A percentile compares a stretch with the other conserved stretches of the same genome.
Conservation (phyloP, 2,797 vertebrate species). For the Phyllotis vaccarum region DNA sequence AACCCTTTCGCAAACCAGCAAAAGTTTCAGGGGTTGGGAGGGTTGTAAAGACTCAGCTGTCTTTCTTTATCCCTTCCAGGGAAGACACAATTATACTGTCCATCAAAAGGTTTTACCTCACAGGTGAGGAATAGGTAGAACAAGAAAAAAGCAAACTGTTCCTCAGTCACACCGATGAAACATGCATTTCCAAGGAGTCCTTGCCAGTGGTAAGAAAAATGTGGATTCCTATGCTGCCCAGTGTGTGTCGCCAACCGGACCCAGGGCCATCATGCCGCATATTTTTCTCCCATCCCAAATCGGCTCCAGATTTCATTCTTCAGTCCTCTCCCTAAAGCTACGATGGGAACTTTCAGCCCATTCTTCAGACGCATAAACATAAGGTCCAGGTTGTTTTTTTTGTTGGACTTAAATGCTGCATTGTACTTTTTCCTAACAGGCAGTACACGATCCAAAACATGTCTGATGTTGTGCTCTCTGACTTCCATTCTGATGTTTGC, state of each 20-base stretch:
- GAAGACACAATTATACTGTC: not conserved
- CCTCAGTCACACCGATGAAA: not conserved
- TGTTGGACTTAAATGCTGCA: not conserved
- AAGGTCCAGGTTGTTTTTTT: not conserved
- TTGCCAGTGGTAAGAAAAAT: not conserved
- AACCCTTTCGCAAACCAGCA: slow-evolving; percentile 26
- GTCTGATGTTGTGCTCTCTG: not conserved
- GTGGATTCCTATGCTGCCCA: not conserved
- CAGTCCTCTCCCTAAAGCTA: not conserved
- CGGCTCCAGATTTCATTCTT: not conserved
- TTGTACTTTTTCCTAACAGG: not conserved
- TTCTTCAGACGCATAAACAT: slow-evolving; percentile 6
- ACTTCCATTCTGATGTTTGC: no score
- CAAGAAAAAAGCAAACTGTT: not conserved
- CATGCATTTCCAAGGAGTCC: not conserved
- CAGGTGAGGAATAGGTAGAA: not conserved
- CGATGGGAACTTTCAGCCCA: not conserved
- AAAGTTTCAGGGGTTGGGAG: not conserved
- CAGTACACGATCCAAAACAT: not conserved
- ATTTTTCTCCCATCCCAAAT: slow-evolving; percentile 29
- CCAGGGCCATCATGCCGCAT: fast-evolving
- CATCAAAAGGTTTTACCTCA: not conserved
- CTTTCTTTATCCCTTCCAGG: slow-evolving; percentile 24
- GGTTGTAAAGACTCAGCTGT: not conserved
- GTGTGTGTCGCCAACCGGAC: not conserved